Evolutionary conservation across 2,113 vertebrate species (phyloP).

Genomic region (Grammomys surdaster): DNA sequence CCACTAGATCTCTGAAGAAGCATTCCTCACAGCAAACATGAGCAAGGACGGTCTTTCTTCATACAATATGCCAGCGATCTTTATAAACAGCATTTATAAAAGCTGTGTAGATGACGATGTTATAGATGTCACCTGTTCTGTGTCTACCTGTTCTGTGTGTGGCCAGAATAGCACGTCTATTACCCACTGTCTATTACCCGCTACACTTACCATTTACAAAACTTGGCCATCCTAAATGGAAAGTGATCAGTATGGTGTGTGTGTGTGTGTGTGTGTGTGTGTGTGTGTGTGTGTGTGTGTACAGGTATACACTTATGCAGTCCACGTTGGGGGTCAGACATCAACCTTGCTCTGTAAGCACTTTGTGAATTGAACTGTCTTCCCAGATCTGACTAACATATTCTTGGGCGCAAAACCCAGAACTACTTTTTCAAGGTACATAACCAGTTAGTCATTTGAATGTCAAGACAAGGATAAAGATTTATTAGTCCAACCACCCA

Average conservation of each 20-base stretch:
- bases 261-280: background rate
- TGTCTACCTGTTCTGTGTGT: background rate
- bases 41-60: constrained; percentile 37
- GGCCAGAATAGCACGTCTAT: background rate
- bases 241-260: constrained; percentile 35
- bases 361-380: background rate
- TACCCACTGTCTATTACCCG: background rate
- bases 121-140: background rate
- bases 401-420: constrained; percentile 22
- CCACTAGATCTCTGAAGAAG: constrained; percentile 21
- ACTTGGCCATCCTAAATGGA: constrained; percentile 14
- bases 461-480: constrained; percentile 72
- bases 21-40: background rate
- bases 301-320: background rate
- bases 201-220: background rate
- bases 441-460: constrained; percentile 52
- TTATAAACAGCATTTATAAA: background rate
- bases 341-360: no score
- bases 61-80: background rate
- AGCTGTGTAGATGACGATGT: background rate
- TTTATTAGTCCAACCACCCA: constrained; percentile 75
- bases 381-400: background rate
- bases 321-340: background rate
- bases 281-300: background rate
- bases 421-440: constrained; percentile 66